Percentiles rank a stretch among this genome's conserved stretches.
phyloP scores from a whole-genome alignment of 2,888 invertebrate species.

The Creontiades dilutus region DNA sequence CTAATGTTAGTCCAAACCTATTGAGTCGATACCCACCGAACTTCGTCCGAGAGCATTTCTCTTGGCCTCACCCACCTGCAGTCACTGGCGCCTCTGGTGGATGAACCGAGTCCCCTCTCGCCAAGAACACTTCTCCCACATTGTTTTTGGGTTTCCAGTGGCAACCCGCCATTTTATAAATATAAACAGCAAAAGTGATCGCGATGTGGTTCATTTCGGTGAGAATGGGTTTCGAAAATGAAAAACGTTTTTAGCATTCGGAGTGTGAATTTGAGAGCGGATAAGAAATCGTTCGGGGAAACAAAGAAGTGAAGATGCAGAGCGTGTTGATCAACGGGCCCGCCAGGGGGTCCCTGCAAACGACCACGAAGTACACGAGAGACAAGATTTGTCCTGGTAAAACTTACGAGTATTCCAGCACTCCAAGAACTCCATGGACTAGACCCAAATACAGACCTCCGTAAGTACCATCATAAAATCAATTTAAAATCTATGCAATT shows the following conservation, averaged over 20 bases:
- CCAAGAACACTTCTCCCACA: neutral
- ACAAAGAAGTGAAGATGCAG: constrained; percentile 47
- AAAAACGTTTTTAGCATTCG: neutral
- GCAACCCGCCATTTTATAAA: constrained; percentile 65
- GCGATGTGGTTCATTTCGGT: neutral
- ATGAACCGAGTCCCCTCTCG: neutral
- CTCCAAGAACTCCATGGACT: constrained; percentile 64
- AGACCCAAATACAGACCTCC: constrained; percentile 65
- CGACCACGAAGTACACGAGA: constrained; percentile 64
- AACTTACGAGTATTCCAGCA: constrained; percentile 69
- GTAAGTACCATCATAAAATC: constrained; percentile 33
- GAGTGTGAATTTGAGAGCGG: neutral
- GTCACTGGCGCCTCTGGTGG: constrained; percentile 42
- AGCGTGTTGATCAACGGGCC: constrained; percentile 65
- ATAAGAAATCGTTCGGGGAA: neutral
- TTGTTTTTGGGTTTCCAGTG: constrained; percentile 61
- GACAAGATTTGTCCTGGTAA: constrained; percentile 63
- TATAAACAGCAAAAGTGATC: constrained; percentile 7
- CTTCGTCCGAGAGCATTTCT: constrained; percentile 5
- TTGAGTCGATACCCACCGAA: constrained; percentile 10
- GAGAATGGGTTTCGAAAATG: neutral
- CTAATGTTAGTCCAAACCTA: neutral
- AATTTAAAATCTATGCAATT: too few species aligned
- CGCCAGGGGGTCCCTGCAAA: constrained; percentile 31
- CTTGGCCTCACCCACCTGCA: neutral